phyloP scores from a whole-genome alignment of 1,140 invertebrate genomes.

The Cydia fagiglandana region DNA sequence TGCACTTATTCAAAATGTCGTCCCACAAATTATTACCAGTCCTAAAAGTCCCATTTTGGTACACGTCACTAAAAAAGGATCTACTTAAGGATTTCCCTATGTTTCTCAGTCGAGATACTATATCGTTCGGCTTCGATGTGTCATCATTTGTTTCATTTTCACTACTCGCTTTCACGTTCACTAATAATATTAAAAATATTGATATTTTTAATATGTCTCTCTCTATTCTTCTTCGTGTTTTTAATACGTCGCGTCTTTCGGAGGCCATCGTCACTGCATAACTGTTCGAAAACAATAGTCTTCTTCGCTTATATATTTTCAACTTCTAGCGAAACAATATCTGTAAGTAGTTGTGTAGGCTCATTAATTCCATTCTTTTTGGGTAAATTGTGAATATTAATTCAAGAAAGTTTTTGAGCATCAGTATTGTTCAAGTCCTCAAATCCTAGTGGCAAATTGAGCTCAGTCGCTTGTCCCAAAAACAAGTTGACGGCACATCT shows the following conservation, averaged over 20 bases:
- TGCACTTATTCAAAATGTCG: constrained; percentile 85
- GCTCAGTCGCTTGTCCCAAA: constrained; percentile 35
- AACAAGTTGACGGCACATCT: constrained; percentile 45
- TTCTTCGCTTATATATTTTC: constrained; percentile 45
- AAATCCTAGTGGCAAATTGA: constrained; percentile 21
- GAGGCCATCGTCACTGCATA: constrained; percentile 64
- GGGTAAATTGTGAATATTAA: constrained; percentile 36
- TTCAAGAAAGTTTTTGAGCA: constrained; percentile 33
- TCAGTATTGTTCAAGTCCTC: constrained; percentile 33
- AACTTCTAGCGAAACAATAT: constrained; percentile 33
- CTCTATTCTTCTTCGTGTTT: background rate
- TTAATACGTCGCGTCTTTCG: constrained; percentile 23
- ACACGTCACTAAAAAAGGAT: constrained; percentile 57
- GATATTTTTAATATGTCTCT: constrained; percentile 39
- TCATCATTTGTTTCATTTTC: constrained; percentile 50
- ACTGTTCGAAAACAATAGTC: constrained; percentile 47
- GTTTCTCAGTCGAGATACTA: constrained; percentile 58
- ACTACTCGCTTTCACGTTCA: constrained; percentile 47
- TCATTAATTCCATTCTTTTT: constrained; percentile 55
- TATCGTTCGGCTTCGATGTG: constrained; percentile 45
- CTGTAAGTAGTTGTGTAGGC: constrained; percentile 39
- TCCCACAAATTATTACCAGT: constrained; percentile 86
- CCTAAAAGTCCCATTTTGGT: constrained; percentile 74
- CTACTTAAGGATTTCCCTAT: constrained; percentile 61
- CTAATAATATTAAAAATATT: constrained; percentile 41